A percentile compares a stretch with the other conserved stretches of the same genome.
Evolutionary conservation across 2,797 vertebrate species (phyloP).

Genomic region (Xerus rutilus): DNA sequence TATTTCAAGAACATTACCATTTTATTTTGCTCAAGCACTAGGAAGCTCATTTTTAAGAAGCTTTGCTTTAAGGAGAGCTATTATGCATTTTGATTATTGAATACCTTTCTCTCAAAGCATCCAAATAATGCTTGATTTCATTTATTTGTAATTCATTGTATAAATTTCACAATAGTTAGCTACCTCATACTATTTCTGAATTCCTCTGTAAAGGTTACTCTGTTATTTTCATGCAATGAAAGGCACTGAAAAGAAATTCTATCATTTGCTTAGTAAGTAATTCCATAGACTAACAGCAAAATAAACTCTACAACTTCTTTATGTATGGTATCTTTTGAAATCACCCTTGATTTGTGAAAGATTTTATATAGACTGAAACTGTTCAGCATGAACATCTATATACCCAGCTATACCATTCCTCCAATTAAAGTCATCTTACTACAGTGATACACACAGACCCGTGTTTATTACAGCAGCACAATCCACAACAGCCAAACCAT

Average conservation of each 20-base stretch:
- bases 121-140: neutral
- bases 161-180: slow-evolving; percentile 61
- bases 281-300: slow-evolving; percentile 73
- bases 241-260: slow-evolving; percentile 65
- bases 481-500: too few relatives aligned
- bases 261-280: slow-evolving; percentile 58
- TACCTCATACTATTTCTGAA: slow-evolving; percentile 61
- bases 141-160: slow-evolving; percentile 42
- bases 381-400: slow-evolving; percentile 42
- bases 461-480: too few relatives aligned
- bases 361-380: slow-evolving; percentile 66
- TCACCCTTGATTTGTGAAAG: slow-evolving; percentile 70
- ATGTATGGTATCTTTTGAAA: slow-evolving; percentile 63
- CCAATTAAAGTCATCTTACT: too few relatives aligned
- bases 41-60: neutral
- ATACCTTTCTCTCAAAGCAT: slow-evolving; percentile 3
- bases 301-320: slow-evolving; percentile 67
- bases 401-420: too few relatives aligned
- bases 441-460: too few relatives aligned
- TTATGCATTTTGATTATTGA: neutral
- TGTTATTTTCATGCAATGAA: slow-evolving; percentile 64
- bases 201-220: slow-evolving; percentile 64
- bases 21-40: neutral
- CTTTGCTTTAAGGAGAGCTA: neutral
- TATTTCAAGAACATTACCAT: neutral